Evolutionary conservation across 2,797 vertebrate genomes (phyloP).

Genomic region (Scomberomorus guttatus): DNA sequence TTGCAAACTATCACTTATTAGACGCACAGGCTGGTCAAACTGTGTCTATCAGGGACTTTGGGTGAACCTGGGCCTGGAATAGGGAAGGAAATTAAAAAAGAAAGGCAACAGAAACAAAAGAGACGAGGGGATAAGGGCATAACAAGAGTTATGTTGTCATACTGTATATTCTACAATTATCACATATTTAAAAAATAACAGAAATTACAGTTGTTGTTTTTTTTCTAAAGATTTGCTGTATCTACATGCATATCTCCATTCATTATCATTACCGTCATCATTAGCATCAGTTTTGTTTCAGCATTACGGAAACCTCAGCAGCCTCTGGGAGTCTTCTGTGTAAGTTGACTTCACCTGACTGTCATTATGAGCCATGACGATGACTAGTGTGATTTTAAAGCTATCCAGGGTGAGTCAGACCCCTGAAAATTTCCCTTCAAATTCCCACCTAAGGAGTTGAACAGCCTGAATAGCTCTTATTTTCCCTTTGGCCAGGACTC

Average conservation of each 20-base stretch:
- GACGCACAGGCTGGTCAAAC: constrained; percentile 43
- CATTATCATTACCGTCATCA: background rate
- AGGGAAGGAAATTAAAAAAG: constrained; percentile 36
- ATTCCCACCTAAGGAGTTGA: constrained; percentile 10
- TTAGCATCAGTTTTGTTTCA: constrained; percentile 22
- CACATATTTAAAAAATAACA: background rate
- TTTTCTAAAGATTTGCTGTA: background rate
- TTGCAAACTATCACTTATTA: constrained; percentile 76
- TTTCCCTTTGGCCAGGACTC: constrained; percentile 21
- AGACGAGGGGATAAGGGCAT: background rate
- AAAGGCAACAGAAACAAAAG: constrained; percentile 14
- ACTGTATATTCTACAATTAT: background rate
- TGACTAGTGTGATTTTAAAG: constrained; percentile 56
- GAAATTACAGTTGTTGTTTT: no score
- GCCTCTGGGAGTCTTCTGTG: background rate
- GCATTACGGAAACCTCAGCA: constrained; percentile 28
- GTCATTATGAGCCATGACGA: constrained; percentile 43
- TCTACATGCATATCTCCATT: background rate
- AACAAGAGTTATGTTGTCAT: no score
- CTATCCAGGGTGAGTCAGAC: constrained; percentile 58
- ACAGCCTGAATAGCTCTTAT: background rate
- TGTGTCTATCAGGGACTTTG: constrained; percentile 20
- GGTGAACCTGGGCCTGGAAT: constrained; percentile 4
- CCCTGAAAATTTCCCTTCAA: constrained; percentile 45
- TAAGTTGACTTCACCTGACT: constrained; percentile 35